Evolutionary conservation across 1,140 invertebrate genomes (phyloP).

Genomic region (Euura saliciscinereae): DNA sequence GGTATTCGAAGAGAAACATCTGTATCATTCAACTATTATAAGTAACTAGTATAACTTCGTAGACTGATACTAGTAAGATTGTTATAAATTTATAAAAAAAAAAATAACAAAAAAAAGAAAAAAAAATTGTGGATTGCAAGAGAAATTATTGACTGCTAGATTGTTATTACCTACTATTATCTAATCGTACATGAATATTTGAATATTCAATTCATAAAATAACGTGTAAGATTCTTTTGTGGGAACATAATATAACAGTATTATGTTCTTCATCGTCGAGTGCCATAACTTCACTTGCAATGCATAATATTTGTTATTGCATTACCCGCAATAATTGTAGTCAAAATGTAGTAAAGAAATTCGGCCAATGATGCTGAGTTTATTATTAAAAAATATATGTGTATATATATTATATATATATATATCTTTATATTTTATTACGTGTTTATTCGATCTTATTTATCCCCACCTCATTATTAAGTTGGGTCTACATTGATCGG

Average conservation of each 20-base stretch:
- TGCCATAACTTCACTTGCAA: background rate
- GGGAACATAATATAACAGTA: slow-evolving; percentile 33
- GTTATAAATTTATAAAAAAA: slow-evolving; percentile 30
- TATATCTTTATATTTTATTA: slow-evolving; percentile 49
- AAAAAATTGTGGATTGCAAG: background rate
- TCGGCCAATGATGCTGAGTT: slow-evolving; percentile 25
- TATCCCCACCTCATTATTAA: too few relatives aligned
- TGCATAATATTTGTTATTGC: slow-evolving; percentile 35
- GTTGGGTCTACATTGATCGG: too few relatives aligned
- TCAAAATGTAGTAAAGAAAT: slow-evolving; percentile 46
- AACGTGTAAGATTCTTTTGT: too few relatives aligned
- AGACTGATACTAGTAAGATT: slow-evolving; percentile 57
- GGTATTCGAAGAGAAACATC: too few relatives aligned
- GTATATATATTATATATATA: slow-evolving; percentile 45
- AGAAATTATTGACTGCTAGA: slow-evolving; percentile 33
- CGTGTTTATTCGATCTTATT: background rate
- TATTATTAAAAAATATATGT: slow-evolving; percentile 34
- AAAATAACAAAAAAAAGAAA: too few relatives aligned
- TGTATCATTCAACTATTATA: slow-evolving; percentile 14
- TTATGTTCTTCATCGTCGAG: slow-evolving; percentile 26
- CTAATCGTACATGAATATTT: too few relatives aligned
- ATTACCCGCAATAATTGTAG: slow-evolving; percentile 34
- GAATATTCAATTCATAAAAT: too few relatives aligned
- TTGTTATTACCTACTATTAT: slow-evolving; percentile 22
- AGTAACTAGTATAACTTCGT: slow-evolving; percentile 53